phyloP scores from a whole-genome alignment of 1,140 invertebrate species.

The Gryllus bimaculatus region DNA sequence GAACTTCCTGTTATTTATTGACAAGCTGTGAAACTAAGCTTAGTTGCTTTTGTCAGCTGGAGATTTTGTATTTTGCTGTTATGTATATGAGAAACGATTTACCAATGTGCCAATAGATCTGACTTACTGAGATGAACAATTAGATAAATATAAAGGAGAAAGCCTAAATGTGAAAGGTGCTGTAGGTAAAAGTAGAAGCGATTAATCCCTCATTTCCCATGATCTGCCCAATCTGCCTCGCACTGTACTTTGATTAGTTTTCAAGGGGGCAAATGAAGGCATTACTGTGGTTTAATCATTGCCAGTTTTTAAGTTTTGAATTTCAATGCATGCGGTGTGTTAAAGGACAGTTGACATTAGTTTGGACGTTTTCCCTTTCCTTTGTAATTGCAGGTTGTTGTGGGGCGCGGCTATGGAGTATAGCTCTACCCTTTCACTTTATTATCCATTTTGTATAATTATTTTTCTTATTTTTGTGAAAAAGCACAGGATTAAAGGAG shows the following conservation, averaged over 20 bases:
- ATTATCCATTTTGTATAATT: not conserved
- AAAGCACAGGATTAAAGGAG: slow-evolving; percentile 68
- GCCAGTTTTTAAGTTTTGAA: not conserved
- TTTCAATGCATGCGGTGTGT: not conserved
- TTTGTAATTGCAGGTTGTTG: not conserved
- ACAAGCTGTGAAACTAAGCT: not conserved
- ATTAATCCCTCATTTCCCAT: not conserved
- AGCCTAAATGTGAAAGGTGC: not conserved
- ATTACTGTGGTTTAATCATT: not conserved
- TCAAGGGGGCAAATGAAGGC: not conserved
- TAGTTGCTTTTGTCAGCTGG: not conserved
- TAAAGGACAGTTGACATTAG: not conserved
- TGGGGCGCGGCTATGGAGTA: not conserved
- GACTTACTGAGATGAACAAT: not conserved
- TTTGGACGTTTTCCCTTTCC: not conserved
- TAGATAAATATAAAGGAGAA: not conserved
- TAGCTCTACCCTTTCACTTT: not conserved
- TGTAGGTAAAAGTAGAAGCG: not conserved
- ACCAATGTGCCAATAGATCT: not conserved
- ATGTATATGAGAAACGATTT: not conserved
- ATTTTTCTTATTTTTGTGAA: slow-evolving; percentile 31
- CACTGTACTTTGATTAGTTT: slow-evolving; percentile 14
- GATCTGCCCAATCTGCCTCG: not conserved
- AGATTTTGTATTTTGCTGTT: not conserved
- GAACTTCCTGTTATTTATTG: not conserved